Conservation (phyloP, 2,888 invertebrate genomes). For the Nebria brevicollis region DNA sequence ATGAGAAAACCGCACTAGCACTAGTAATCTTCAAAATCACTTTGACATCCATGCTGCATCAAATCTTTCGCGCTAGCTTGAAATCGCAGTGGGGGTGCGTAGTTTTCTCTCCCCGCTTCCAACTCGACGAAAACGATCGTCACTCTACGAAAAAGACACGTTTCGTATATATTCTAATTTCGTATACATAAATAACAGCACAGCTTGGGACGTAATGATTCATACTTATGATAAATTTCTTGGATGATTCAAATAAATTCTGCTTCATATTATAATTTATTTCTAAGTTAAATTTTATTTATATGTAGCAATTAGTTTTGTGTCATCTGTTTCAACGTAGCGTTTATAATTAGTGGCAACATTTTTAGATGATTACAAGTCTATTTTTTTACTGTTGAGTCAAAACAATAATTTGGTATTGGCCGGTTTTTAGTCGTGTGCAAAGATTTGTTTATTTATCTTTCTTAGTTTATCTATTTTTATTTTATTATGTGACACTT, state of each 20-base stretch:
- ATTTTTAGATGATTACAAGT: neutral
- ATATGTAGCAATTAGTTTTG: neutral
- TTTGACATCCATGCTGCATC: constrained; percentile 33
- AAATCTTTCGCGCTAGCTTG: constrained; percentile 16
- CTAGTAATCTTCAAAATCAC: constrained; percentile 33
- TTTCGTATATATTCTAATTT: constrained; percentile 18
- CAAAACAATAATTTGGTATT: constrained; percentile 1
- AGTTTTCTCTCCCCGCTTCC: constrained; percentile 29
- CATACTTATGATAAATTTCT: constrained; percentile 7
- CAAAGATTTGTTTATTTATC: neutral
- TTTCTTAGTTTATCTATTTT: neutral
- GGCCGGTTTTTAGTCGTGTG: neutral
- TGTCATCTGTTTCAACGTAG: neutral
- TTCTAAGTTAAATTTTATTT: neutral
- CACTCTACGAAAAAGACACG: constrained; percentile 34
- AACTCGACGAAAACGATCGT: constrained; percentile 18
- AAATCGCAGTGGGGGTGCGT: constrained; percentile 33
- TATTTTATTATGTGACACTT: neutral
- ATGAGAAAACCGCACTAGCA: constrained; percentile 10
- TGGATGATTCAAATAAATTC: neutral
- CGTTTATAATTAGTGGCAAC: neutral
- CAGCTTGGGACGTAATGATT: neutral
- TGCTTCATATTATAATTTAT: neutral
- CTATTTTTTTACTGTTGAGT: neutral
- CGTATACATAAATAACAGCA: constrained; percentile 13